Evolutionary conservation across 2,888 invertebrate genomes (phyloP).

Genomic region (Xiphydria camelus): DNA sequence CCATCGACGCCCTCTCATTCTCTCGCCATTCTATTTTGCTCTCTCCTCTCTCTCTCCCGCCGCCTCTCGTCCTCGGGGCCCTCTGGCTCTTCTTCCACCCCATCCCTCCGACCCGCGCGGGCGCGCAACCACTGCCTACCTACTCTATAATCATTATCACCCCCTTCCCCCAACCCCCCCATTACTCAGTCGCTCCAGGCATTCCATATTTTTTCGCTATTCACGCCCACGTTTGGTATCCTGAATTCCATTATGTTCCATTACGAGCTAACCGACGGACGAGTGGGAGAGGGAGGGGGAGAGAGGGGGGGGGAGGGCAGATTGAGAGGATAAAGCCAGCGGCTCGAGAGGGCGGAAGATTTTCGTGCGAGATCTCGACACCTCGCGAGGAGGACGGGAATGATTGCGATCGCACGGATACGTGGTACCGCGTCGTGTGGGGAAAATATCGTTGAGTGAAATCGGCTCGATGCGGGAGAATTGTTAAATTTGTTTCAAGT

Average conservation of each 20-base stretch:
- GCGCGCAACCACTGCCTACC: no score
- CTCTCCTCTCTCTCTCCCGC: constrained; percentile 22
- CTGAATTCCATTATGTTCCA: constrained; percentile 46
- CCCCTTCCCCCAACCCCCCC: constrained; percentile 23
- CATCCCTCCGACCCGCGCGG: constrained; percentile 20
- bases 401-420: no score
- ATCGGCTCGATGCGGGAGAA: no score
- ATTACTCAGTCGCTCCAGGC: constrained; percentile 59
- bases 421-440: no score
- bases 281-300: no score
- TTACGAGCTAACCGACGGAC: constrained; percentile 26
- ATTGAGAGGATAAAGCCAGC: no score
- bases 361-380: no score
- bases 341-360: no score
- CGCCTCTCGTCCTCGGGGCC: constrained; percentile 30
- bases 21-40: constrained; percentile 34
- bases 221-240: constrained; percentile 32
- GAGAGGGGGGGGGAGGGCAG: no score
- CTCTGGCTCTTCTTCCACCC: constrained; percentile 14
- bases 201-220: constrained; percentile 36
- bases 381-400: no score
- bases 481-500: no score
- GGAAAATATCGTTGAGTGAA: no score
- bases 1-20: constrained; percentile 54
- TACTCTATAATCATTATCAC: constrained; percentile 47